These are phyloP conservation scores for Carollia perspicillata DNA, from an alignment of 2,113 vertebrate genomes.

Conservation along the genomic window DNA sequence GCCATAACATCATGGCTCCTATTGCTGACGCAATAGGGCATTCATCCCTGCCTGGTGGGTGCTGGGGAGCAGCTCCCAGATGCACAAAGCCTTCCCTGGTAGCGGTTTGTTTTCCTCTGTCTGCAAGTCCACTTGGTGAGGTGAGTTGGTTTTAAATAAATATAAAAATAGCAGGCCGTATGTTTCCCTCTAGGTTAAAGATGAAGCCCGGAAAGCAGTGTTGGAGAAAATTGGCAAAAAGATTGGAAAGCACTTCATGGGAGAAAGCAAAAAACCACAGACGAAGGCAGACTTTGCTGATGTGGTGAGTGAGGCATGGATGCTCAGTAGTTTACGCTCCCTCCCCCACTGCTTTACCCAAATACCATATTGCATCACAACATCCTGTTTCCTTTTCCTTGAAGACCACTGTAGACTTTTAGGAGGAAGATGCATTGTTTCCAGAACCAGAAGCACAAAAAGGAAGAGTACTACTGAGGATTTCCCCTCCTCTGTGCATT, in stretches of 20 bases:
- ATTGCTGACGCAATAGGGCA: no score
- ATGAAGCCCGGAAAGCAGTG: not conserved
- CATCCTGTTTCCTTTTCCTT: not conserved
- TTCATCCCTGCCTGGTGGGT: no score
- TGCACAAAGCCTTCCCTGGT: no score
- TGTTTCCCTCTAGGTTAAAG: slow-evolving; percentile 57
- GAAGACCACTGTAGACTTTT: slow-evolving; percentile 91
- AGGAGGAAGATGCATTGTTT: slow-evolving; percentile 91
- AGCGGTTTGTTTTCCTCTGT: not conserved
- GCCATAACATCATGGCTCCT: not conserved
- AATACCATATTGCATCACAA: not conserved
- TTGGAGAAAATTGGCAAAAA: not conserved
- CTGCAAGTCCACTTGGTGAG: not conserved
- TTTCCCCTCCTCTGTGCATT: slow-evolving; percentile 53
- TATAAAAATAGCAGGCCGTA: not conserved
- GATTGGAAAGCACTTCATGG: not conserved
- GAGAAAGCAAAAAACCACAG: no score
- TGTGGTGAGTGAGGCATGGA: slow-evolving; percentile 79
- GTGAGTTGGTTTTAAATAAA: not conserved
- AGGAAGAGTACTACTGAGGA: no score
- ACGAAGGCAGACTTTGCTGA: slow-evolving; percentile 66
- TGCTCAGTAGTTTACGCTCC: not conserved
- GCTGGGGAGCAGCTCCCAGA: not conserved
- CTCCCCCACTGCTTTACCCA: not conserved
- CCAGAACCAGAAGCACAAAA: slow-evolving; percentile 36